Evolutionary conservation across 2,888 invertebrate genomes (phyloP).

Genomic region (Notodonta ziczac): DNA sequence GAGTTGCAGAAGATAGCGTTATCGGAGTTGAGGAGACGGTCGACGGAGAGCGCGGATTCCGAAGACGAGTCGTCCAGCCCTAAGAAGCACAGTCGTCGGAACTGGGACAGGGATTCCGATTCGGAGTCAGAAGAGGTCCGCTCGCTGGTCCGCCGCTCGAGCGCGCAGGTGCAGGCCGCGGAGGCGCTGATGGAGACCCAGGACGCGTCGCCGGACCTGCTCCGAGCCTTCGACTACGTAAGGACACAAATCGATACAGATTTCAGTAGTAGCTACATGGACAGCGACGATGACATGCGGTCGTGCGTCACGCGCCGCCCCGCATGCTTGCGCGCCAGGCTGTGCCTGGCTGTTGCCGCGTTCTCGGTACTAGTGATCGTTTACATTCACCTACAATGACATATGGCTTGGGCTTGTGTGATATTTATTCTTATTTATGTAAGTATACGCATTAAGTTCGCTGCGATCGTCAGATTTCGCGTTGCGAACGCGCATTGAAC

Average conservation of each 20-base stretch:
- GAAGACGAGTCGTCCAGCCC: constrained; percentile 70
- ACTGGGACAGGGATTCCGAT: constrained; percentile 82
- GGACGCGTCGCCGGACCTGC: constrained; percentile 75
- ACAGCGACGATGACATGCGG: constrained; percentile 51
- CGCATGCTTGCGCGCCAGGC: constrained; percentile 69
- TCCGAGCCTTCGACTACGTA: constrained; percentile 81
- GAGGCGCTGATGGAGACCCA: constrained; percentile 83
- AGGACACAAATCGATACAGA: constrained; percentile 76
- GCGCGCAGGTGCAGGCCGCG: constrained; percentile 85
- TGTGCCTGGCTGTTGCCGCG: constrained; percentile 79
- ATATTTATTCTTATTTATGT: constrained; percentile 72
- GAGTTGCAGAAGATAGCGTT: constrained; percentile 73
- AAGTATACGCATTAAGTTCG: constrained; percentile 66
- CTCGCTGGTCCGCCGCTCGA: constrained; percentile 86
- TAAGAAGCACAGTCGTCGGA: constrained; percentile 65
- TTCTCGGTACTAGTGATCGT: constrained; percentile 79
- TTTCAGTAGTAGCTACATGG: constrained; percentile 65
- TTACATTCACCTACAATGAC: constrained; percentile 80
- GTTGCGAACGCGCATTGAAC: constrained; percentile 27
- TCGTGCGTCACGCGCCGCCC: constrained; percentile 57
- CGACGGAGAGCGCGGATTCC: constrained; percentile 74
- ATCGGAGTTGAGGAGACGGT: constrained; percentile 71
- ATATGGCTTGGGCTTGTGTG: constrained; percentile 76
- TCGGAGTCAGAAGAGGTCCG: constrained; percentile 88
- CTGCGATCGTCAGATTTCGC: constrained; percentile 72